A percentile compares a stretch with the other conserved stretches of the same genome.
These are phyloP conservation scores for Lepilemur septentrionalis DNA, from an alignment of 2,797 vertebrate species.

Conservation along the genomic window DNA sequence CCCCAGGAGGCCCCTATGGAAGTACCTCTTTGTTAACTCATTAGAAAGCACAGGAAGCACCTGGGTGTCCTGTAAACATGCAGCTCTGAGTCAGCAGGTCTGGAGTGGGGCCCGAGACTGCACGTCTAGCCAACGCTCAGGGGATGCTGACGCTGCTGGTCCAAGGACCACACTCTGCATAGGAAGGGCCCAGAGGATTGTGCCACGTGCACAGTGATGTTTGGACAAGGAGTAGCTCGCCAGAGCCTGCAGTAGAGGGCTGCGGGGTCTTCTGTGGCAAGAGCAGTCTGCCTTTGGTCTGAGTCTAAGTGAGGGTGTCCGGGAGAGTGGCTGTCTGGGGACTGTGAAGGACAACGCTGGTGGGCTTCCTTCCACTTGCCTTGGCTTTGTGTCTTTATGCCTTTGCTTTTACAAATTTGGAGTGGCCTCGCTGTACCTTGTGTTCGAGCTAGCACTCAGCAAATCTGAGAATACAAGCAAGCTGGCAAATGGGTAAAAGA, in stretches of 20 bases:
- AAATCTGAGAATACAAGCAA: background rate
- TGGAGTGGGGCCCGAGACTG: background rate
- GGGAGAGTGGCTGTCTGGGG: background rate
- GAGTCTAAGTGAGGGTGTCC: background rate
- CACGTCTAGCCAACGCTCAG: background rate
- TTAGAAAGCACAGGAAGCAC: background rate
- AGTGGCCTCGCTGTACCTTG: background rate
- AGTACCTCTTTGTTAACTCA: background rate
- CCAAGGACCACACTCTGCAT: background rate
- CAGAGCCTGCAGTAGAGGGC: accelerated
- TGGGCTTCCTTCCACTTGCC: background rate
- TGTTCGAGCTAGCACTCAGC: background rate
- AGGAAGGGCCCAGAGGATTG: background rate
- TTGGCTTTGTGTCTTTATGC: background rate
- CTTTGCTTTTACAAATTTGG: background rate
- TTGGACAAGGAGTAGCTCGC: background rate
- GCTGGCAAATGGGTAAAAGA: background rate
- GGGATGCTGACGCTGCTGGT: background rate
- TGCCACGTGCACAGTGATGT: accelerated
- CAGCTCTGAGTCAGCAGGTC: background rate
- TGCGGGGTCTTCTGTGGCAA: background rate
- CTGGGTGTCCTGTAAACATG: background rate
- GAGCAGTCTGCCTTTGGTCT: background rate
- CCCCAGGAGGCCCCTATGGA: too few relatives aligned
- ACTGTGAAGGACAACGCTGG: background rate